Conservation (phyloP, 2,797 vertebrate genomes). For the Argyrosomus regius region DNA sequence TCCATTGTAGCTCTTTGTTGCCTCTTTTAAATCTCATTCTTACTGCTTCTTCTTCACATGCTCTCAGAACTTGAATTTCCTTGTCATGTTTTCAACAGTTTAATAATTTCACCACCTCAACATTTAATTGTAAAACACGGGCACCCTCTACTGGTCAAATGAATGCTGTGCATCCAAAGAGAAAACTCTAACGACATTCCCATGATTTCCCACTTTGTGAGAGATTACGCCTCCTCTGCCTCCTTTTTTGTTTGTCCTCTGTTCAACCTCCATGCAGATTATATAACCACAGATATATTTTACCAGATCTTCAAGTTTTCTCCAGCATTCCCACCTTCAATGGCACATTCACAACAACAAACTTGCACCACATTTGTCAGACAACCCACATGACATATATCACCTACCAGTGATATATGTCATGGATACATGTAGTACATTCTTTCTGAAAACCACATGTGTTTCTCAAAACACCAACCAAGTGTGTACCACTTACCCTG, state of each 20-base stretch:
- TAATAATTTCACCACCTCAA: neutral
- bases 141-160: constrained; percentile 74
- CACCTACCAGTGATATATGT: neutral
- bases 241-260: neutral
- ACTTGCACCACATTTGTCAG: neutral
- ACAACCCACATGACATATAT: neutral
- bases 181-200: neutral
- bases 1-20: neutral
- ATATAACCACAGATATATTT: neutral
- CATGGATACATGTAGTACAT: neutral
- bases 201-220: neutral
- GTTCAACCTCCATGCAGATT: neutral
- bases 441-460: neutral
- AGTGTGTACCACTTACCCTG: neutral
- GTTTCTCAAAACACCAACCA: neutral
- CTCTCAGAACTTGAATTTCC: neutral
- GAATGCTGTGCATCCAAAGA: constrained; percentile 21
- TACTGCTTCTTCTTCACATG: neutral
- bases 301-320: neutral
- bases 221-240: neutral
- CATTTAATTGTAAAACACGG: constrained; percentile 57
- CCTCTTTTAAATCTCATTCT: neutral
- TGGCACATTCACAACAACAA: neutral
- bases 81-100: neutral
- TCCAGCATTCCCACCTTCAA: neutral